These are phyloP conservation scores for Pocillopora damicornis DNA, from an alignment of 64 coral and sea anemone species.

Conservation along the genomic window DNA sequence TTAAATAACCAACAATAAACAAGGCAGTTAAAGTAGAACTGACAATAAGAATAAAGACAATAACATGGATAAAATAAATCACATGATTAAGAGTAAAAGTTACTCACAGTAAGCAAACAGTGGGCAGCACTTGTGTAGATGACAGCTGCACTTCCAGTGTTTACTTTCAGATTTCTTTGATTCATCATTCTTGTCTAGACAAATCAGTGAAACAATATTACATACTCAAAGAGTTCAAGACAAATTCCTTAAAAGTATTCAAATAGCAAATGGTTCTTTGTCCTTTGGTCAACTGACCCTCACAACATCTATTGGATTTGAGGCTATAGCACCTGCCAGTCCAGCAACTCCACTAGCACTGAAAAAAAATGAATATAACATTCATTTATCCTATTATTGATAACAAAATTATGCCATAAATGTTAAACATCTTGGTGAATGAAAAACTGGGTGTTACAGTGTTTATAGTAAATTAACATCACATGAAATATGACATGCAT, in stretches of 20 bases:
- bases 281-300: constrained; percentile 52
- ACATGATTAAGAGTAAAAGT: background rate
- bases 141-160: constrained; percentile 47
- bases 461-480: no score
- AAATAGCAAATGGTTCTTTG: no score
- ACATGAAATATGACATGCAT: no score
- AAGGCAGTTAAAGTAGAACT: no score
- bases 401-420: no score
- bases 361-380: background rate
- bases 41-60: no score
- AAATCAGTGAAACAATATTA: background rate
- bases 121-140: constrained; percentile 86
- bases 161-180: constrained; percentile 83
- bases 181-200: constrained; percentile 98
- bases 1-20: no score
- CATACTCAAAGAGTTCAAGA: no score
- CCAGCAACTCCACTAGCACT: constrained; percentile 94
- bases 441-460: no score
- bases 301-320: constrained; percentile 98
- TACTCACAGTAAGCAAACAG: constrained; percentile 81
- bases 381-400: background rate
- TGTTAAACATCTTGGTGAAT: no score
- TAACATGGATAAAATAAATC: background rate
- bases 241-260: no score
- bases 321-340: constrained; percentile 91